Base-by-base conservation (phyloP, 2,797 vertebrate genomes). In the Tenualosa ilisha region DNA sequence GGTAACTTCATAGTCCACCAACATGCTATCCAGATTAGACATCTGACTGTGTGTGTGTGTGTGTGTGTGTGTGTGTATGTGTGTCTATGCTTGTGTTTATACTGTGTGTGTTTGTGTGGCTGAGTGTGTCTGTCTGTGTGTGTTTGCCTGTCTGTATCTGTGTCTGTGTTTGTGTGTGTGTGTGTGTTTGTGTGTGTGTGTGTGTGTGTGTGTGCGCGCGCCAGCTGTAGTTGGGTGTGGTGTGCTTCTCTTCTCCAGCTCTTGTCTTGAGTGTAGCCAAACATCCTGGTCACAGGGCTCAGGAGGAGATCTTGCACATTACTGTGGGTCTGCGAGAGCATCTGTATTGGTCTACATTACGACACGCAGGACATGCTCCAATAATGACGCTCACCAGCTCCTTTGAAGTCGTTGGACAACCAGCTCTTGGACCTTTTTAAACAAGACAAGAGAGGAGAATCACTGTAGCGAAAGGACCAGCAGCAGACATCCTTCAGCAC, bases 1-100 rank as follows among this genome's bases (percentile, higher is more conserved):
- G 63, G 24, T 9, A 24, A 1, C 31, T 13, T 72, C 13, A 13
- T 6, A 31, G 26, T 37, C 65, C 12, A 22, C 31, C 12, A 0
- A 72, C 12, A 17, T 13, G 11, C 65, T 15, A 13, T 6, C 26
- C 26, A 72, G 26, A 72, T 65, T 24, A 31, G 63, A 9, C 24
- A 65, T 37, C 65, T 40, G 65, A 15, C 3, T 31, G 11, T 26
- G 24, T 9, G n/a, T 83, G 54, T 43, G 46, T 15, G 83, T 84
- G 83, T 79, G 46, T 79, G 83, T 79, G 65, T 72, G 26, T 72
- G 65, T 15, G 3, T 79, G 17, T 84, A 89, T 90, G 83, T 91
- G 91, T 92, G 94, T 91, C 93, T 93, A 93, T 92, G 79, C 85
- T 81, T 51, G 46, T 72, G 59, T n/a, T 20, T 54, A 17, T 13